phyloP scores from a whole-genome alignment of 1,140 invertebrate species.

The Schmidtea mediterranea region DNA sequence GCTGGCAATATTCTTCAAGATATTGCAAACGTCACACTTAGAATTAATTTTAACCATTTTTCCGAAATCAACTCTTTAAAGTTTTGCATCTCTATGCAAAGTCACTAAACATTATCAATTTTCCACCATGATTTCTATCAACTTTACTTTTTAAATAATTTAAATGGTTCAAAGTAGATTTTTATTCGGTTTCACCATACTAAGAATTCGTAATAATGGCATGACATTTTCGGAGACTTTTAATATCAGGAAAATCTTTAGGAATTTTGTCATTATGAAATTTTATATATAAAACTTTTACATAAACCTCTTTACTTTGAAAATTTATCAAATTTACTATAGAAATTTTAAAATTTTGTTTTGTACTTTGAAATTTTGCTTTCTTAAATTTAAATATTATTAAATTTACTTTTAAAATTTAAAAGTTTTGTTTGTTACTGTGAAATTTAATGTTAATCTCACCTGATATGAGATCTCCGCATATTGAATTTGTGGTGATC shows the following conservation, averaged over 20 bases:
- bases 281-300: too few relatives aligned
- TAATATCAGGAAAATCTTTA: conserved; percentile 86
- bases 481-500: too few relatives aligned
- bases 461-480: too few relatives aligned
- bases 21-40: conserved; percentile 69
- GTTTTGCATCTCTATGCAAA: conserved; percentile 90
- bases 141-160: conserved; percentile 84
- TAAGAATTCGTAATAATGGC: conserved; percentile 96
- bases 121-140: conserved; percentile 65
- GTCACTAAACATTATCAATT: conserved; percentile 82
- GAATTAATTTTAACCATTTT: conserved; percentile 22
- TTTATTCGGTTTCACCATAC: conserved; percentile 97
- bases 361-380: too few relatives aligned
- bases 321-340: too few relatives aligned
- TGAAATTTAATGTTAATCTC: too few relatives aligned
- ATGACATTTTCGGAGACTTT: conserved; percentile 96
- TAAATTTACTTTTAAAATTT: too few relatives aligned
- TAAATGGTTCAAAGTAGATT: conserved; percentile 83
- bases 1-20: conserved; percentile 91
- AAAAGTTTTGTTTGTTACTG: too few relatives aligned
- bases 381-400: too few relatives aligned
- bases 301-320: too few relatives aligned
- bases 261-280: conserved; percentile 79
- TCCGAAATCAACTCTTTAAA: conserved; percentile 72
- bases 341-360: too few relatives aligned